Conservation (phyloP, 1,140 invertebrate genomes). For the Pantala flavescens region DNA sequence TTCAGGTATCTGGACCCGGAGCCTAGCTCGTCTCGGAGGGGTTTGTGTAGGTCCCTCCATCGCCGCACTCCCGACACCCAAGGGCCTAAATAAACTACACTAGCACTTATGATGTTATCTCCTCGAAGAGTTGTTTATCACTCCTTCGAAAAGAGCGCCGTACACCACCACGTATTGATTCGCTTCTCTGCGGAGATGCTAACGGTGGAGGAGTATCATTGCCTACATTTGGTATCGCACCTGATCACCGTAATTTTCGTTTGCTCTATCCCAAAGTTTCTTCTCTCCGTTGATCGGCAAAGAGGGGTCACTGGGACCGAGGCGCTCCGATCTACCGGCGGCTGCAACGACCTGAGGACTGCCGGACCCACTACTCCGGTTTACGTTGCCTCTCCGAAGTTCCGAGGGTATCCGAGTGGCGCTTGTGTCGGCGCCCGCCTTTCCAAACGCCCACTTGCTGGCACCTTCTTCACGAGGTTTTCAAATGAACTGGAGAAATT, state of each 20-base stretch:
- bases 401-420: not conserved
- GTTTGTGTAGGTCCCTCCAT: not conserved
- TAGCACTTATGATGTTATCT: not conserved
- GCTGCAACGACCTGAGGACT: not conserved
- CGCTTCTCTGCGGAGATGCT: not conserved
- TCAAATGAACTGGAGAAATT: no score
- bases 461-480: no score
- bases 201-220: constrained; percentile 6
- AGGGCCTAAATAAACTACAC: not conserved
- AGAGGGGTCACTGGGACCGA: not conserved
- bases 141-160: not conserved
- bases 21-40: not conserved
- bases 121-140: not conserved
- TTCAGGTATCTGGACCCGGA: not conserved
- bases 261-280: not conserved
- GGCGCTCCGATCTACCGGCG: not conserved
- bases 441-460: not conserved
- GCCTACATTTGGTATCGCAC: not conserved
- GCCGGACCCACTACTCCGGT: not conserved
- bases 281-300: not conserved
- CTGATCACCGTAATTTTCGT: not conserved
- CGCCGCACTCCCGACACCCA: not conserved
- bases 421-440: not conserved
- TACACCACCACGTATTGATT: not conserved
- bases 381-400: not conserved